Base-by-base conservation (phyloP, 2,113 vertebrate genomes). In the Callorhinus ursinus region DNA sequence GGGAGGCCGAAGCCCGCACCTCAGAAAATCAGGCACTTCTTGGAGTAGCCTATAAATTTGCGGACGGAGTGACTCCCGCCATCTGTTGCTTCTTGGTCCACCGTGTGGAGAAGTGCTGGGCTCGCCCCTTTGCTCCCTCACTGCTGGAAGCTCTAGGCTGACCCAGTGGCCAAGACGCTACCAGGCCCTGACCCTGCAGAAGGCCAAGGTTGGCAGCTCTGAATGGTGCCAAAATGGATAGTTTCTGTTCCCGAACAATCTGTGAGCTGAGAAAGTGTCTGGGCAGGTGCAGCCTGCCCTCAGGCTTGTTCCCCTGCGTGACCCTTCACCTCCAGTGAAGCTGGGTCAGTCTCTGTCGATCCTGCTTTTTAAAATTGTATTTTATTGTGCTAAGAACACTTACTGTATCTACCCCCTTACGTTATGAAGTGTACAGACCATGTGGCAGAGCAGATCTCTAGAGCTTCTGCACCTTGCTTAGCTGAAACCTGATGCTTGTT, bases 121-220 rank as follows among this genome's bases (percentile, higher is more conserved):
- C 12, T n/a, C 0, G 1, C 36, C 33, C 51, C 49, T 86, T 83
- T 36, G 28, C 7, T 39, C 51, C 14, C 36, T 94, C 7, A 4
- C 74, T 69, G n/a, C 9, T 22, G 39, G 6, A 7, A 22, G 55
- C 33, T 5, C 59, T 31, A 1, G 4, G 74, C 80, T 21, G 28
- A 74, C 28, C 33, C 53, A 4, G 77, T 1, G 46, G 33, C 14
- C 92, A 49, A 90, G 26, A 84, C 0, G 1, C 10, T 1, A 5
- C 55, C 28, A 0, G 0, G 42, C 21, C 74, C 63, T 13, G 42
- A n/a, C 3, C 0, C 14, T 7, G 18, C 19, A 28, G 51, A 59
- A 91, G 89, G 65, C 36, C 28, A 10, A 88, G n/a, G 42, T 3
- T 13, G n/a, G 1, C 26, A 39, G 12, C 31, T 86, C 76, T 0